Evolutionary conservation across 2,113 vertebrate species (phyloP), one percentile per base, ranked within the genome.

Genomic region (Syngnathus floridae): DNA sequence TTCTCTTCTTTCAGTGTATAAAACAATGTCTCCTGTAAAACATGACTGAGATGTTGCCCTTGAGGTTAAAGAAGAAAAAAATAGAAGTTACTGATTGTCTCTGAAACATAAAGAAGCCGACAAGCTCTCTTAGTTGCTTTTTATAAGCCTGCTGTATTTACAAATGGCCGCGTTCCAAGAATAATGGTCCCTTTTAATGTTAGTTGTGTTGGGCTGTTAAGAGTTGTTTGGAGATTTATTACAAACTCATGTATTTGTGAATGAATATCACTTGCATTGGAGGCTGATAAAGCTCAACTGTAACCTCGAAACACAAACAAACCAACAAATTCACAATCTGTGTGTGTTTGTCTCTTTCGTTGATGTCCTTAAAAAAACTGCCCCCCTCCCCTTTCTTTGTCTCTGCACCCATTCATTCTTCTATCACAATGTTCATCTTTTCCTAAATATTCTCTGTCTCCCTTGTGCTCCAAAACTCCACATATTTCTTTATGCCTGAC

Each of bases 391-490:
- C 65, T 61, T 61, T 76, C 74, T 77, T 72, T 70, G 66, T 63
- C 51, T 70, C 77, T 57, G 61, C 71, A 38, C 76, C 71, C 79
- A 69, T 64, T 54, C 78, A 46, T 54, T 76, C 74, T 61, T 73
- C 74, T 76, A 59, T 72, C 52, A 62, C 75, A 61, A 76, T 82
- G 52, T 75, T 77, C 80, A 82, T 82, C 72, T 76, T 76, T 70
- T 76, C 78, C 75, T 71, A 63, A 72, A 69, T 76, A 65, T 77
- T 79, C 73, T 72, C 71, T 85, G 57, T 72, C 70, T 81, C 55
- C 78, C 69, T 38, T 82, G 69, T 85, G 75, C 71, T 55, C 71
- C 80, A 68, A 22, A 31, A 58, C 66, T 83, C 74, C 75, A 64
- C 76, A 69, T 79, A 69, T 69, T 80, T 69, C 58, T 70, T 74